These are phyloP conservation scores for Ormyrus pomaceus DNA, from an alignment of 2,888 invertebrate species.

Conservation along the genomic window DNA sequence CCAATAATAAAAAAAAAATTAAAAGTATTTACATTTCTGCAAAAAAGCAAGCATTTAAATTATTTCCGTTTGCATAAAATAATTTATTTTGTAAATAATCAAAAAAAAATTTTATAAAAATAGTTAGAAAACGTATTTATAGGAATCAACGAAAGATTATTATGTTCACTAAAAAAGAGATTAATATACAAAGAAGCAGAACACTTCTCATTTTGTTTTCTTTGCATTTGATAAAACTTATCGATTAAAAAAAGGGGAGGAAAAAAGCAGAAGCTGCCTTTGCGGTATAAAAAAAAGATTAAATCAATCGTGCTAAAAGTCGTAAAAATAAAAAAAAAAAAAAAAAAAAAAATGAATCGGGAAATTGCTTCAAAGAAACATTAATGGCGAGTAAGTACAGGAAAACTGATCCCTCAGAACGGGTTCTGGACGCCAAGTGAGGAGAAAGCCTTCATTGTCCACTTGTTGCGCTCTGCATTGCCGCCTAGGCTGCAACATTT, in stretches of 20 bases:
- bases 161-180: neutral
- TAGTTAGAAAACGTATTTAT: constrained; percentile 22
- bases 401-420: constrained; percentile 38
- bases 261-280: neutral
- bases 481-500: constrained; percentile 55
- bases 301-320: neutral
- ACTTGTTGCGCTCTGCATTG: constrained; percentile 57
- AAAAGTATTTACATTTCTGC: constrained; percentile 1
- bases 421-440: constrained; percentile 44
- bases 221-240: constrained; percentile 30
- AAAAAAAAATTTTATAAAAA: constrained; percentile 22
- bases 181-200: neutral
- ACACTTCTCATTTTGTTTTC: neutral
- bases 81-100: no score
- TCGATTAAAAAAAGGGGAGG: constrained; percentile 21
- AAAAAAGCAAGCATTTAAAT: no score
- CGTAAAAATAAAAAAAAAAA: neutral
- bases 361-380: constrained; percentile 2
- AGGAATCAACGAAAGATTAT: constrained; percentile 7
- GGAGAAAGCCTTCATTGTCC: constrained; percentile 49
- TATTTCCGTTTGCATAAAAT: no score
- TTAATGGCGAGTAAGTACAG: constrained; percentile 24
- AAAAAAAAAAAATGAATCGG: neutral
- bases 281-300: neutral
- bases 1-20: neutral